A percentile compares a stretch with the other conserved stretches of the same genome.
phyloP scores from a whole-genome alignment of 2,888 invertebrate genomes.

The Drosophila melanocephala region DNA sequence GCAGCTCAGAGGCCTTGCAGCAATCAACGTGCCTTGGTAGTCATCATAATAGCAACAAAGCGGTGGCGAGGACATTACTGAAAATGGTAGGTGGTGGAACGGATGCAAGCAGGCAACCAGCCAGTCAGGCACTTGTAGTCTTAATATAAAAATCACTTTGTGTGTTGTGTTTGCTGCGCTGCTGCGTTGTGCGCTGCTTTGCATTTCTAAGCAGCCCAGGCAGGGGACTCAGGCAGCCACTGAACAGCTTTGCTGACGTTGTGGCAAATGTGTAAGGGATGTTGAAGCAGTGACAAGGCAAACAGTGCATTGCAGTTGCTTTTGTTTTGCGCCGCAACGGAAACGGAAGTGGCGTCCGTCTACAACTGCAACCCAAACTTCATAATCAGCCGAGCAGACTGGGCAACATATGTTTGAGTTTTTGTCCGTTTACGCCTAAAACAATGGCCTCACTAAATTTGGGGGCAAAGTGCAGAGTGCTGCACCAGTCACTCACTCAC shows the following conservation, averaged over 20 bases:
- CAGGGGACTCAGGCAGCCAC: constrained; percentile 24
- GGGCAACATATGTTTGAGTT: constrained; percentile 58
- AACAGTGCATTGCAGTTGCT: constrained; percentile 52
- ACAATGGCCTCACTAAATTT: constrained; percentile 19
- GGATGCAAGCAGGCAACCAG: constrained; percentile 22
- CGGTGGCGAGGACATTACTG: constrained; percentile 46
- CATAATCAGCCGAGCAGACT: constrained; percentile 51
- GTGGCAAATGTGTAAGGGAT: constrained; percentile 55
- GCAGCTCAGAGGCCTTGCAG: constrained; percentile 59
- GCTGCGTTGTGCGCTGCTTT: constrained; percentile 68
- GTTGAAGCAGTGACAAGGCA: constrained; percentile 35
- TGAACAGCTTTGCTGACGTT: constrained; percentile 70
- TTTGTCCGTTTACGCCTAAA: constrained; percentile 26
- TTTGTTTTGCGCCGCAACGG: constrained; percentile 64
- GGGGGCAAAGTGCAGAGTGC: not conserved
- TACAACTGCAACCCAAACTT: constrained; percentile 41
- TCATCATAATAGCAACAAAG: constrained; percentile 80
- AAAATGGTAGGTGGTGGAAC: constrained; percentile 21
- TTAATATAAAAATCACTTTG: constrained; percentile 81
- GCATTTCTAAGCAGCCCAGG: constrained; percentile 74
- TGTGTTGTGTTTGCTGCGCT: constrained; percentile 74
- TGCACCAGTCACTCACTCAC: not conserved
- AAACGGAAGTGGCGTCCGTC: constrained; percentile 66
- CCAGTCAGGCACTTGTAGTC: constrained; percentile 70
- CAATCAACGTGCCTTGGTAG: constrained; percentile 75